These are phyloP conservation scores for Mesochorus sp. DNA, from an alignment of 2,888 invertebrate genomes.

Conservation along the genomic window DNA sequence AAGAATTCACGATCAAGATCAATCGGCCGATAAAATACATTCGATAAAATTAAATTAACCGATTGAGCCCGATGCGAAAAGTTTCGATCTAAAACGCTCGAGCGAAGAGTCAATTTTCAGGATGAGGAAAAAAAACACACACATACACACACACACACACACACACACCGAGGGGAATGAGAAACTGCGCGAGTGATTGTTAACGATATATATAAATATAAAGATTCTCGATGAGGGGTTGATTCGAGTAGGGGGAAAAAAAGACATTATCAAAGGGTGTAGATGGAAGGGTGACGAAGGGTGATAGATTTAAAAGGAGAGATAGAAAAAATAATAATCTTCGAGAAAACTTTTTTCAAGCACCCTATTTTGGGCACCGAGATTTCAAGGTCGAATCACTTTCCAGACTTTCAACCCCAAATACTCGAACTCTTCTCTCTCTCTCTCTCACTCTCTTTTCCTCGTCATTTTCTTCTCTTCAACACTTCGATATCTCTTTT, in stretches of 20 bases:
- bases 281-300: background rate
- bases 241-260: constrained; percentile 22
- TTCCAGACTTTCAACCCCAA: constrained; percentile 34
- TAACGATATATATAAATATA: constrained; percentile 26
- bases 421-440: background rate
- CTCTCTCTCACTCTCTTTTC: background rate
- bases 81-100: constrained; percentile 34
- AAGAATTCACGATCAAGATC: constrained; percentile 5
- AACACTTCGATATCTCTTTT: background rate
- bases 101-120: constrained; percentile 1
- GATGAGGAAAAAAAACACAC: too few species aligned
- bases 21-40: constrained; percentile 8
- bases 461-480: background rate
- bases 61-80: constrained; percentile 10
- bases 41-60: constrained; percentile 39
- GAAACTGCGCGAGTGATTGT: constrained; percentile 30
- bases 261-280: constrained; percentile 28
- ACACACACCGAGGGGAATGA: background rate
- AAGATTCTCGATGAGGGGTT: background rate
- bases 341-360: constrained; percentile 28
- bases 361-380: background rate
- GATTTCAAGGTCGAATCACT: constrained; percentile 44
- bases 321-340: constrained; percentile 25
- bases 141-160: too few species aligned
- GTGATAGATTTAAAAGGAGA: constrained; percentile 14